Conservation (phyloP, 1,140 invertebrate species). For the Solen grandis region DNA sequence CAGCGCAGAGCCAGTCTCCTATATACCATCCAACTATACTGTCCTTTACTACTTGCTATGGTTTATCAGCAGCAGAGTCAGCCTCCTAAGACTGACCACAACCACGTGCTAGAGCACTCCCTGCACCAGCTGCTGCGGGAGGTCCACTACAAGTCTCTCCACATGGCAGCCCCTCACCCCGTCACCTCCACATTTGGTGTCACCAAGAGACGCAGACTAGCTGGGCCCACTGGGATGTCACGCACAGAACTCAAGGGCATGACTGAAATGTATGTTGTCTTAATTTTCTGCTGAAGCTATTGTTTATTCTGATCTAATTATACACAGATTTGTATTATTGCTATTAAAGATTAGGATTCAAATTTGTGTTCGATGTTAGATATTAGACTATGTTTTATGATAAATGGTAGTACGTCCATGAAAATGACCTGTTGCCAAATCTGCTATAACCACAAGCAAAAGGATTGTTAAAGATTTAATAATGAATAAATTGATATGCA, state of each 20-base stretch:
- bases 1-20: not conserved
- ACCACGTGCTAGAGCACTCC: conserved; percentile 97
- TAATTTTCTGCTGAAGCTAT: too few relatives aligned
- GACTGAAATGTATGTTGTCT: conserved; percentile 85
- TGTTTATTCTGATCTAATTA: too few relatives aligned
- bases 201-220: conserved; percentile 92
- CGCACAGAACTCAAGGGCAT: conserved; percentile 92
- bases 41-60: not conserved
- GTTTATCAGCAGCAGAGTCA: conserved; percentile 59
- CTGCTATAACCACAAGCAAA: too few relatives aligned
- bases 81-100: conserved; percentile 88
- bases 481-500: too few relatives aligned
- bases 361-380: too few relatives aligned
- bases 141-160: conserved; percentile 94
- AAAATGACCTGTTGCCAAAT: too few relatives aligned
- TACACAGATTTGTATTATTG: too few relatives aligned
- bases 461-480: too few relatives aligned
- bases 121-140: conserved; percentile 95
- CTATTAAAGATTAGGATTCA: too few relatives aligned
- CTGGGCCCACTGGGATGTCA: conserved; percentile 94
- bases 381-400: too few relatives aligned
- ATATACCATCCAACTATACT: not conserved
- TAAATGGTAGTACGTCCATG: too few relatives aligned
- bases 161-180: conserved; percentile 96
- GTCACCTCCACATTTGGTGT: conserved; percentile 94